These are phyloP conservation scores for Patiria pectinifera DNA, from an alignment of 53 echinoderm and acorn worm species.

Conservation along the genomic window DNA sequence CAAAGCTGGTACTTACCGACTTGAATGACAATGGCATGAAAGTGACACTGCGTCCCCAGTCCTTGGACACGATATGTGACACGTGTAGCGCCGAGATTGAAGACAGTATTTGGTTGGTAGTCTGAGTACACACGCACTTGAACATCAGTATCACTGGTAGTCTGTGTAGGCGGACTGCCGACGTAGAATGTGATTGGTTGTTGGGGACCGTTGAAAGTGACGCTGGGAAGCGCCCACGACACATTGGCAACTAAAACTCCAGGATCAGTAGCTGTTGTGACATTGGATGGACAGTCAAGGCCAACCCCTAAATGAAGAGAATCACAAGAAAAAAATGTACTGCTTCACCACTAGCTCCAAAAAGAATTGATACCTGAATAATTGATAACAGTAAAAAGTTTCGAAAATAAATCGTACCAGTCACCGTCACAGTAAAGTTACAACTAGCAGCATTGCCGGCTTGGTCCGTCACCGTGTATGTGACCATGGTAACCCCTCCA, in stretches of 20 bases:
- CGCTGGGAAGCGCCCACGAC: not conserved
- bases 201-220: not conserved
- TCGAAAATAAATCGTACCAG: conserved; percentile 12
- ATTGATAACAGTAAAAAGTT: too few relatives aligned
- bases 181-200: not conserved
- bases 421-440: conserved; percentile 36
- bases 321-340: not conserved
- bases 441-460: conserved; percentile 38
- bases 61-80: not conserved
- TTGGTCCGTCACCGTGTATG: conserved; percentile 35
- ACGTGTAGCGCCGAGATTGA: not conserved
- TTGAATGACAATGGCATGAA: not conserved
- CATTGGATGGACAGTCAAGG: not conserved
- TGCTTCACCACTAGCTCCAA: too few relatives aligned
- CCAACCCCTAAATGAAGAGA: not conserved
- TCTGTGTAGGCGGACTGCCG: not conserved
- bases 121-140: conserved; percentile 17
- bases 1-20: not conserved
- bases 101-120: not conserved
- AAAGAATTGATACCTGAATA: too few relatives aligned
- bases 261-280: not conserved
- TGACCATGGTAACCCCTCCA: conserved; percentile 27
- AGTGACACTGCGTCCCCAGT: not conserved
- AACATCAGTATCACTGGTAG: not conserved
- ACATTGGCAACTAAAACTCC: not conserved